Base-by-base conservation (phyloP, 2,888 invertebrate genomes). In the Pecten maximus region DNA sequence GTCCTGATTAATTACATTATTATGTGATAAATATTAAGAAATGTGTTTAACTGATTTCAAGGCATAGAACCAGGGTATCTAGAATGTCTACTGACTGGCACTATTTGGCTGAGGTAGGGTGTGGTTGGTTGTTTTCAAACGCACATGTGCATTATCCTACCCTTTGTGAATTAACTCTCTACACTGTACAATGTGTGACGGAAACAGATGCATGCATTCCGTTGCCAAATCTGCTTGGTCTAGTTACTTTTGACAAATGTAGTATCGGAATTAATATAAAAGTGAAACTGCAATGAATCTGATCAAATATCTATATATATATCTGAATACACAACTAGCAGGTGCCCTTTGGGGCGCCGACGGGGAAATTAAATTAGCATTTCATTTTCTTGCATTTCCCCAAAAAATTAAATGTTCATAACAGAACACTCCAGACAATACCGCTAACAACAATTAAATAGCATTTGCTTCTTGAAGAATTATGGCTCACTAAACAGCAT, bases 291-390 rank as follows among this genome's bases (percentile, higher is more conserved):
- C 35, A 12, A 74, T 35, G 12, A 74, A 35, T 35, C 35, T 10
- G 28, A 74, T 74, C 35, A 35, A 74, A 74, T 35, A n/a, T n/a
- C n/a, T n/a, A n/a, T n/a, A n/a, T n/a, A n/a, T n/a, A 74, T 35
- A 74, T 74, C 74, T 74, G 35, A 74, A 74, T 35, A 74, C 74
- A 74, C 23, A 74, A 35, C 28, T 74, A 74, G 74, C 74, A 74
- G 74, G 74, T 74, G 74, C 74, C 60, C 35, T 74, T 74, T 74
- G 74, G 74, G 74, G 74, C 74, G 35, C 74, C 74, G 28, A 35
- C 74, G 74, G 74, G 74, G 35, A 74, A 74, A 74, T 74, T 35
- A 74, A 74, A 74, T 74, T 74, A 74, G 74, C 74, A 74, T 74
- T 74, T 35, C 23, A 74, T 74, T 74, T 74, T 74, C 74, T 15